Conservation (phyloP, 2,113 vertebrate genomes). For the Prietella phreatophila region DNA sequence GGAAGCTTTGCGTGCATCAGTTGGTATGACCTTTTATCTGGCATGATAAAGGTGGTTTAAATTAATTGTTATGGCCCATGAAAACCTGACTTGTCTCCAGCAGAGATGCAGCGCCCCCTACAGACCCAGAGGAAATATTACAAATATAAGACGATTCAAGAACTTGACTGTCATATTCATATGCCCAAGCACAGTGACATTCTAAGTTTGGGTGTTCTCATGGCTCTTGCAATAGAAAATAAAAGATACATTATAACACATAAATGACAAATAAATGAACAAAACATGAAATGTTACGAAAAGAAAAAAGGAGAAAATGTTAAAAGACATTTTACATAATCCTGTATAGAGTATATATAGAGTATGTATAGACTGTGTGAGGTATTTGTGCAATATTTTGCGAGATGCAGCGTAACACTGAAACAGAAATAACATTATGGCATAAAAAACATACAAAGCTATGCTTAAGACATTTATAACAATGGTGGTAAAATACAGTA, state of each 20-base stretch:
- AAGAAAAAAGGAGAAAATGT: background rate
- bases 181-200: background rate
- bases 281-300: no score
- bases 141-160: background rate
- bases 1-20: no score
- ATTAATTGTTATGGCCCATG: background rate
- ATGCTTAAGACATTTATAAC: background rate
- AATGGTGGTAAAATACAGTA: background rate
- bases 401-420: background rate
- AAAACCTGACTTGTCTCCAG: background rate
- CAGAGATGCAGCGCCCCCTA: conserved; percentile 13
- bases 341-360: background rate
- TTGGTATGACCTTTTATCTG: background rate
- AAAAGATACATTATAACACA: background rate
- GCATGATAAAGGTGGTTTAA: background rate
- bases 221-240: background rate
- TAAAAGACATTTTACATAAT: background rate
- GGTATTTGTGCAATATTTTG: background rate
- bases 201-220: background rate
- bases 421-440: background rate
- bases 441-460: background rate
- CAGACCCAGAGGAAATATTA: background rate
- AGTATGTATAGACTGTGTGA: background rate
- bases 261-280: background rate
- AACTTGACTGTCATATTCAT: background rate